Conservation (phyloP, 2,113 vertebrate species). For the Smithornis capensis region DNA sequence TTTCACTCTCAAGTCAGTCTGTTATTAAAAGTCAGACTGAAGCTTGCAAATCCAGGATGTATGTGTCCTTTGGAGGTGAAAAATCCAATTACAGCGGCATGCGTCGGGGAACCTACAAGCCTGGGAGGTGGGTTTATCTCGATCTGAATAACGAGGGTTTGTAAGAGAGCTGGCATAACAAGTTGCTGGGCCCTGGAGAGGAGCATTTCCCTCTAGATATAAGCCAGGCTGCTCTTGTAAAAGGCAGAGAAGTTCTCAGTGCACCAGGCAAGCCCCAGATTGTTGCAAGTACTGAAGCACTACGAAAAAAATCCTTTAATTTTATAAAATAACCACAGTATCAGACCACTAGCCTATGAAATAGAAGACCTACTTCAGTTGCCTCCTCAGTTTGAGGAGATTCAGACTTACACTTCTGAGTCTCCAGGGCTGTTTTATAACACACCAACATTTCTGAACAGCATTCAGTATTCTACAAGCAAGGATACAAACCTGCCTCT, state of each 20-base stretch:
- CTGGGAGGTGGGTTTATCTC: slow-evolving; percentile 51
- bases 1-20: slow-evolving; percentile 19
- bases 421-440: not conserved
- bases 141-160: not conserved
- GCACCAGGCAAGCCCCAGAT: not conserved
- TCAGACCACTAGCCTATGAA: slow-evolving; percentile 27
- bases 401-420: not conserved
- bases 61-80: slow-evolving; percentile 58
- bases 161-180: slow-evolving; percentile 30
- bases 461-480: not conserved
- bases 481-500: not conserved
- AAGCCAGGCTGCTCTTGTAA: slow-evolving; percentile 13
- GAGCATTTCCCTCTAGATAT: not conserved
- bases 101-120: not conserved
- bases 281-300: not conserved
- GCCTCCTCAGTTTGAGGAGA: not conserved
- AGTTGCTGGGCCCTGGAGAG: slow-evolving; percentile 33
- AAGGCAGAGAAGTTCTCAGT: slow-evolving; percentile 17
- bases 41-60: slow-evolving; percentile 46
- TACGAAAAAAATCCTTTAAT: not conserved
- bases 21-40: slow-evolving; percentile 27
- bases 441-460: not conserved
- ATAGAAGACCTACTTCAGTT: slow-evolving; percentile 32
- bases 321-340: slow-evolving; percentile 2
- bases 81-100: slow-evolving; percentile 53